A percentile compares a stretch with the other conserved stretches of the same genome.
Evolutionary conservation across 2,888 invertebrate genomes (phyloP).

Genomic region (Drosophila flavopinicola): DNA sequence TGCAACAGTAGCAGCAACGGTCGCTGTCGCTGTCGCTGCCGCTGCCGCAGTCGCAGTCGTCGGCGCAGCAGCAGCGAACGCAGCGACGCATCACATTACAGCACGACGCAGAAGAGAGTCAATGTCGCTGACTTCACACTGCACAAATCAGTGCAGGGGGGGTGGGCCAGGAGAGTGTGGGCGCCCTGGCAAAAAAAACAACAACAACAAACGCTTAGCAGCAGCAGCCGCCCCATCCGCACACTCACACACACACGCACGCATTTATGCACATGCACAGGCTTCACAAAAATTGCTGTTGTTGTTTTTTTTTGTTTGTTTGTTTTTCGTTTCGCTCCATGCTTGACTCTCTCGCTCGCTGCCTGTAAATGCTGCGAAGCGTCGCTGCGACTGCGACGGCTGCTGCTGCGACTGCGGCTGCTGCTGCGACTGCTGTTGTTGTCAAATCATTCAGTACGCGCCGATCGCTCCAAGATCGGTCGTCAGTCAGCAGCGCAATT

Average conservation of each 20-base stretch:
- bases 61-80: neutral
- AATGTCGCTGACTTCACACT: constrained; percentile 44
- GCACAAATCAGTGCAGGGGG: neutral
- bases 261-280: constrained; percentile 21
- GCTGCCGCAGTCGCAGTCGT: constrained; percentile 1
- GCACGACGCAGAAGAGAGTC: constrained; percentile 39
- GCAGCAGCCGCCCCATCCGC: constrained; percentile 10
- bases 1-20: constrained; percentile 15
- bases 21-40: neutral
- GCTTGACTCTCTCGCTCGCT: constrained; percentile 46
- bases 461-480: constrained; percentile 77
- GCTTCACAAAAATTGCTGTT: constrained; percentile 5
- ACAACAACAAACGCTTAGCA: neutral
- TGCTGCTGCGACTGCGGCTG: constrained; percentile 43
- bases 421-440: constrained; percentile 50
- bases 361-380: constrained; percentile 22
- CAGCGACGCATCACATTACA: constrained; percentile 26
- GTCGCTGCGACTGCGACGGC: constrained; percentile 39
- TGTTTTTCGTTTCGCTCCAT: constrained; percentile 29
- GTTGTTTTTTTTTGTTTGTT: constrained; percentile 20
- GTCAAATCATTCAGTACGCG: constrained; percentile 76
- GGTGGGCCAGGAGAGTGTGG: neutral
- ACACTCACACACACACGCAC: constrained; percentile 8
- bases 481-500: constrained; percentile 73
- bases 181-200: constrained; percentile 1